Evolutionary conservation across 2,888 invertebrate species (phyloP), one percentile per base, ranked within the genome.

Genomic region (Tachina fera): DNA sequence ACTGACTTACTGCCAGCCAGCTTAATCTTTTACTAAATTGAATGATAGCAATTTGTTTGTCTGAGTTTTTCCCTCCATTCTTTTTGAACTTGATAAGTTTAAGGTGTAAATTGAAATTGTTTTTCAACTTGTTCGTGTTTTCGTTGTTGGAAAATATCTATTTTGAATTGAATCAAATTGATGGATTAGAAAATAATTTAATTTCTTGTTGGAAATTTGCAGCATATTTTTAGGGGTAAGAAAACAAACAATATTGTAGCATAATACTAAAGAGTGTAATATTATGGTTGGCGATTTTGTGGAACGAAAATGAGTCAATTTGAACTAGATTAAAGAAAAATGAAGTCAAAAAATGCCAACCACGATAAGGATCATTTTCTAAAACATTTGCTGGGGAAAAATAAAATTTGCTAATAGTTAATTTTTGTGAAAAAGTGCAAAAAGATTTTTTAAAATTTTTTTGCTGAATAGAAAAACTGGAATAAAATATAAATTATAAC

Each of bases 51-150:
- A 85, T 85, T 85, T 81, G 84, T 81, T 81, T 76, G 84, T 45
- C 14, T 53, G 67, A 19, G 19, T 47, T 41, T 68, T 60, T 45
- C 51, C 13, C n/a, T 49, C 41, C 43, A 31, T 31, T 31, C 31
- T 31, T 63, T 76, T 79, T 84, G 60, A 82, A 65, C 65, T 78
- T 78, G 61, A 70, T 81, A 72, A 77, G 83, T 87, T 87, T 78
- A 78, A 77, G 87, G 77, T 76, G 77, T 68, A 85, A 85, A 85
- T 85, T 85, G 84, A 85, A 85, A 85, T 85, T 85, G 72, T 85
- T 82, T 31, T 85, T 83, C 63, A 68, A 77, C 71, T 77, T 77
- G 49, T 14, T 76, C 19, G 47, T 76, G 16, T 31, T 71, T 14
- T 16, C 49, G 6, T 22, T 53, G 41, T 67, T 75, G 14, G 14